phyloP scores from a whole-genome alignment of 2,797 vertebrate genomes.

The Triplophysa bombifrons region DNA sequence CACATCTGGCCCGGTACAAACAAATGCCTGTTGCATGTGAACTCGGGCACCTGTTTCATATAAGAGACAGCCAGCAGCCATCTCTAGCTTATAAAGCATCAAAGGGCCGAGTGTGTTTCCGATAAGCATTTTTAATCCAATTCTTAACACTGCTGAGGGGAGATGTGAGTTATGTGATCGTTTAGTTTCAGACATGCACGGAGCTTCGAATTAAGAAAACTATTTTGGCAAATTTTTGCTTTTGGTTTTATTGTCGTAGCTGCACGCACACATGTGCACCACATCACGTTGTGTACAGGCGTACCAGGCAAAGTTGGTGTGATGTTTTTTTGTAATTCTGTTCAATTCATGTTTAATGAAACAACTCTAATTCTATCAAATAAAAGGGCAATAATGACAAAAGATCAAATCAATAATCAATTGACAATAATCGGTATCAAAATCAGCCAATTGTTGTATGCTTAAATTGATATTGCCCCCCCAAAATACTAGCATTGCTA shows the following conservation, averaged over 20 bases:
- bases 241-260: not conserved
- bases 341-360: too few relatives aligned
- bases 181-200: not conserved
- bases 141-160: not conserved
- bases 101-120: conserved; percentile 11
- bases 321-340: too few relatives aligned
- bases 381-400: too few relatives aligned
- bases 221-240: not conserved
- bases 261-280: not conserved
- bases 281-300: not conserved
- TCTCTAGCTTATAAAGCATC: conserved; percentile 29
- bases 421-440: too few relatives aligned
- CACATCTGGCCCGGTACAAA: conserved; percentile 38
- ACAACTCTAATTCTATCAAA: too few relatives aligned
- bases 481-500: too few relatives aligned
- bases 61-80: conserved; percentile 41
- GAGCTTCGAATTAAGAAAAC: not conserved
- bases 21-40: conserved; percentile 33
- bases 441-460: too few relatives aligned
- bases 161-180: not conserved
- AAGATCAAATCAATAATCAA: too few relatives aligned
- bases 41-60: conserved; percentile 47
- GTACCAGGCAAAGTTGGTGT: too few relatives aligned
- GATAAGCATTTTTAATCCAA: conserved; percentile 23
- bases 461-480: too few relatives aligned